phyloP scores from a whole-genome alignment of 2,888 invertebrate genomes.

The Lepidocyrtoides sp. region DNA sequence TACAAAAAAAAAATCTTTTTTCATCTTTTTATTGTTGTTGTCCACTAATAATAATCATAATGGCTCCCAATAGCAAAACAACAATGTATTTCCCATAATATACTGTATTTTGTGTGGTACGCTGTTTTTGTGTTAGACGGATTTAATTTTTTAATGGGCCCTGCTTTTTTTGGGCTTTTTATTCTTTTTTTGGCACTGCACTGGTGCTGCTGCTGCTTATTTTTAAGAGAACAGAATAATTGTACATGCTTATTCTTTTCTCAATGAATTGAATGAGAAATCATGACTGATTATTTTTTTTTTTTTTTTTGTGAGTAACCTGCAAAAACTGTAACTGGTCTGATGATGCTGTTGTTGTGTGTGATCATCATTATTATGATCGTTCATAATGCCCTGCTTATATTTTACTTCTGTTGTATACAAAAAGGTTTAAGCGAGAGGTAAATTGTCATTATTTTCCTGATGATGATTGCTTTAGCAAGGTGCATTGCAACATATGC shows the following conservation, averaged over 20 bases:
- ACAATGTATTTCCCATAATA: conserved; percentile 36
- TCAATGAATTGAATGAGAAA: conserved; percentile 61
- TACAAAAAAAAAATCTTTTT: background rate
- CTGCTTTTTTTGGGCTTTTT: conserved; percentile 4
- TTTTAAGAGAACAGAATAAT: conserved; percentile 14
- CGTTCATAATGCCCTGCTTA: conserved; percentile 53
- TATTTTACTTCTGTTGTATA: background rate
- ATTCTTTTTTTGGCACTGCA: conserved; percentile 14
- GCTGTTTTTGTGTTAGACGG: conserved; percentile 24
- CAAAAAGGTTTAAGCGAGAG: background rate
- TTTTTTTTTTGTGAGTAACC: conserved; percentile 30
- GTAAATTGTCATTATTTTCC: conserved; percentile 59
- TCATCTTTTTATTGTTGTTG: conserved; percentile 16
- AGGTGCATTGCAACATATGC: too few species aligned
- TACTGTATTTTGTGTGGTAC: background rate
- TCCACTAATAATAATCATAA: conserved; percentile 41
- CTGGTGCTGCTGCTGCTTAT: background rate
- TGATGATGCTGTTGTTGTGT: conserved; percentile 2
- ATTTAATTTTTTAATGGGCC: conserved; percentile 73
- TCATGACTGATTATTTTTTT: conserved; percentile 69
- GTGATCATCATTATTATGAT: conserved; percentile 38
- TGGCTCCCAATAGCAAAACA: conserved; percentile 44
- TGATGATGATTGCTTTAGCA: conserved; percentile 53
- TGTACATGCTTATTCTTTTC: conserved; percentile 2
- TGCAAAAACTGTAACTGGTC: conserved; percentile 54